phyloP scores from a whole-genome alignment of 2,888 invertebrate species.

The Catotricha subobsoleta region DNA sequence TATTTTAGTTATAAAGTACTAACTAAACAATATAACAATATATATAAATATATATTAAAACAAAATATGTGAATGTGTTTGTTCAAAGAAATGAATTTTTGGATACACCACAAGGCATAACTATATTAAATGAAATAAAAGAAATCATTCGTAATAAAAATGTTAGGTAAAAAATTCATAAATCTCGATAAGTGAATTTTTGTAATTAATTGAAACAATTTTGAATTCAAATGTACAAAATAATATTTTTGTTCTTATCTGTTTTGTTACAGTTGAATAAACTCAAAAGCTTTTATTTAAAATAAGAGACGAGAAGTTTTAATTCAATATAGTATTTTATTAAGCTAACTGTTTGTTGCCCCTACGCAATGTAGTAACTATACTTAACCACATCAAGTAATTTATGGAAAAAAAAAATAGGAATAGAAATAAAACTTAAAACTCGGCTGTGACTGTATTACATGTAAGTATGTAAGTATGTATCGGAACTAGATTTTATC shows the following conservation, averaged over 20 bases:
- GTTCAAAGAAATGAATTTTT: neutral
- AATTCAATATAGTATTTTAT: too few relatives aligned
- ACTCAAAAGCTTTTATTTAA: slow-evolving; percentile 1
- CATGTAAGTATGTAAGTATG: too few relatives aligned
- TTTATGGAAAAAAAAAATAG: too few relatives aligned
- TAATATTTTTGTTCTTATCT: slow-evolving; percentile 10
- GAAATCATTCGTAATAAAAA: neutral
- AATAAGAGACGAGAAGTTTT: neutral
- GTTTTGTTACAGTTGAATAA: slow-evolving; percentile 10
- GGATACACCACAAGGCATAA: neutral
- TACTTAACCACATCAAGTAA: too few relatives aligned
- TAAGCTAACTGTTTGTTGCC: slow-evolving; percentile 1
- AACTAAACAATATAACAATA: too few relatives aligned
- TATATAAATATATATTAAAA: neutral
- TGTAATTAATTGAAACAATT: neutral
- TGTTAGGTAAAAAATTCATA: neutral
- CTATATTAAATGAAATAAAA: neutral
- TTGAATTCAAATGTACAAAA: neutral
- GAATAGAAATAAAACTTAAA: too few relatives aligned
- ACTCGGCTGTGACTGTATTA: too few relatives aligned
- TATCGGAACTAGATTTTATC: too few relatives aligned
- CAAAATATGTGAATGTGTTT: neutral
- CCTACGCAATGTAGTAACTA: too few relatives aligned
- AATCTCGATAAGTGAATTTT: neutral
- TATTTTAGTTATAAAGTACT: too few relatives aligned